Evolutionary conservation across 2,888 invertebrate species (phyloP), one percentile per base, ranked within the genome.

Genomic region (Clistopyga incitator): DNA sequence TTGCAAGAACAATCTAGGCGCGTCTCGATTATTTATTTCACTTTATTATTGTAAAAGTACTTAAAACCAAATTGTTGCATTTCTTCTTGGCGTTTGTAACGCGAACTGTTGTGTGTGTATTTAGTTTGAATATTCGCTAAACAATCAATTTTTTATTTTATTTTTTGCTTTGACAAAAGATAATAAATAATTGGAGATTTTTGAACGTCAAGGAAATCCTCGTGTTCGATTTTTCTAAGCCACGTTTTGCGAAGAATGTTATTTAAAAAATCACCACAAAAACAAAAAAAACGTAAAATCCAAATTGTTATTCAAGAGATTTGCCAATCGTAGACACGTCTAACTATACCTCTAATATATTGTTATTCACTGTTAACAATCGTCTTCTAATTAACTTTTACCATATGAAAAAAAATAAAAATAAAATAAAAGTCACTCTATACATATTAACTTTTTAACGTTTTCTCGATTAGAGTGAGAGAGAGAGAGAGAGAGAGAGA

Each of bases 321-420:
- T 90, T 89, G 90, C 90, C 91, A 88, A 89, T 88, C 90, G 91
- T 91, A 90, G 92, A 90, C 89, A 87, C 80, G 74, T 75, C 83
- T 79, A 81, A 78, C 68, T 72, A 52, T 81, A 84, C 75, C 75
- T 80, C 79, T 82, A 82, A 80, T 80, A 81, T 76, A 81, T 81
- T 84, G 84, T 84, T 84, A 84, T 84, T 87, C 86, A 88, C 90
- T 92, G 92, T 92, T 92, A 91, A 91, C 88, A 87, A 88, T 90
- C 89, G 90, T 90, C 89, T 90, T 91, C 91, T 90, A 90, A 91
- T 91, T 88, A 87, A 91, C 89, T 91, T 91, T 90, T 91, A 89
- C 85, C 89, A 90, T 90, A 89, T 84, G 88, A 90, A 74, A 67
- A n/a, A n/a, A n/a, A n/a, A n/a, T n/a, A n/a, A n/a, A n/a, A n/a